These are phyloP conservation scores for Prunella fulvescens DNA, from an alignment of 2,113 vertebrate species.

Conservation along the genomic window DNA sequence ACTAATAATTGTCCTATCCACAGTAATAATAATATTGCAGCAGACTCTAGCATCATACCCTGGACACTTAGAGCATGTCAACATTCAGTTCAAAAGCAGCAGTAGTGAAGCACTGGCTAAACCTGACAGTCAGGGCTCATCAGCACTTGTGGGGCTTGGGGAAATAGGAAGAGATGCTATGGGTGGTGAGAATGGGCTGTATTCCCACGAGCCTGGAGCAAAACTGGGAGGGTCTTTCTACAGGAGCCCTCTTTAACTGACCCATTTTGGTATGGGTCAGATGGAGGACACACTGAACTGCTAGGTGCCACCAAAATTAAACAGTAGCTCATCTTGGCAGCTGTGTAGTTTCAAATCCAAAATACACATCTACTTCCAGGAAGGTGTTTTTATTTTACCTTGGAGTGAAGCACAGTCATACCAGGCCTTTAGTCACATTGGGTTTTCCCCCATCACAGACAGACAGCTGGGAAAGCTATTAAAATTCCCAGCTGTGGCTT, in stretches of 20 bases:
- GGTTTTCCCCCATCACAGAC: neutral
- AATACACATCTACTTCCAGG: neutral
- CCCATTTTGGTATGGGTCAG: neutral
- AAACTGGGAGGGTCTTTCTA: neutral
- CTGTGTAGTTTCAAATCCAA: neutral
- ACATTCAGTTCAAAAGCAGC: neutral
- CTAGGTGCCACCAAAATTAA: neutral
- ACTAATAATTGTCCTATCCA: neutral
- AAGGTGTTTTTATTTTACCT: neutral
- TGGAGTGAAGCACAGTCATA: neutral
- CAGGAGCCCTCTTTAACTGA: neutral
- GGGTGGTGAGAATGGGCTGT: neutral
- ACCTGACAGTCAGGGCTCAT: neutral
- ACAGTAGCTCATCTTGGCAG: neutral
- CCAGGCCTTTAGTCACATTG: neutral
- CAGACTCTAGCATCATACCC: neutral
- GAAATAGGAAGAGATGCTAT: neutral
- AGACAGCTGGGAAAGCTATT: slow-evolving; percentile 32
- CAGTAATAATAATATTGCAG: neutral
- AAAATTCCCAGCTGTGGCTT: slow-evolving; percentile 34
- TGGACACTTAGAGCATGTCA: neutral
- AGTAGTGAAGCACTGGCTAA: neutral
- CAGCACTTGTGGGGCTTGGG: neutral
- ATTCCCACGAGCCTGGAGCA: neutral
- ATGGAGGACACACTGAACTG: neutral